Evolutionary conservation across 2,113 vertebrate genomes (phyloP), one percentile per base, ranked within the genome.

Genomic region (Tychaedon coryphoeus): DNA sequence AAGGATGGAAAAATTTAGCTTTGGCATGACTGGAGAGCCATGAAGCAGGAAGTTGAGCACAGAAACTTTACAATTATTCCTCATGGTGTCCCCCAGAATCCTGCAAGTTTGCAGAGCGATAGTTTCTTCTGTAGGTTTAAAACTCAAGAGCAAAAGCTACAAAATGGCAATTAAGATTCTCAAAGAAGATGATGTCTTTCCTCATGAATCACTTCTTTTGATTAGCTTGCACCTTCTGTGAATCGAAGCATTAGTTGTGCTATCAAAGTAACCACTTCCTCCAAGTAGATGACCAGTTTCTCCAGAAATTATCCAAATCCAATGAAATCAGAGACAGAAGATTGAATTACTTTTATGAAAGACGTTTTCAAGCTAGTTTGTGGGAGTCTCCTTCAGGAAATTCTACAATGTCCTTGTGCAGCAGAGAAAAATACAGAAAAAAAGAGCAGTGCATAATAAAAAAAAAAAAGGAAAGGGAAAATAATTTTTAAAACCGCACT

Each of bases 401-500:
- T 87, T 75, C 33, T 69, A 17, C 12, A 31, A 19, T 0, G 0
- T 40, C 14, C 38, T 66, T 34, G 5, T 42, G 10, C 33, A 86
- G 16, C 34, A 85, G 26, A 85, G 9, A 79, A 79, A 81, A 91
- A 75, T 9, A 43, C 4, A 64, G 34, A 76, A 57, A 84, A 82
- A 83, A 73, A 53, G 48, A 91, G 15, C 74, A 86, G 36, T n/a
- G 17, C 5, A 47, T 17, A 60, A 75, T 40, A 57, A 84, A 64
- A 71, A 89, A n/a, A 71, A 57, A 84, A 56, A 67, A 86, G 69
- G 10, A 67, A 89, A 65, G 8, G 34, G 12, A 48, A 73, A 72
- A 47, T 47, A 24, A 20, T 51, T 69, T 51, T 7, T 0, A 12
- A 60, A 60, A 31, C 0, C 2, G 3, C 4, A 40, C 1, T 10